Conservation (phyloP, 2,113 vertebrate species). For the Prionailurus bengalensis region DNA sequence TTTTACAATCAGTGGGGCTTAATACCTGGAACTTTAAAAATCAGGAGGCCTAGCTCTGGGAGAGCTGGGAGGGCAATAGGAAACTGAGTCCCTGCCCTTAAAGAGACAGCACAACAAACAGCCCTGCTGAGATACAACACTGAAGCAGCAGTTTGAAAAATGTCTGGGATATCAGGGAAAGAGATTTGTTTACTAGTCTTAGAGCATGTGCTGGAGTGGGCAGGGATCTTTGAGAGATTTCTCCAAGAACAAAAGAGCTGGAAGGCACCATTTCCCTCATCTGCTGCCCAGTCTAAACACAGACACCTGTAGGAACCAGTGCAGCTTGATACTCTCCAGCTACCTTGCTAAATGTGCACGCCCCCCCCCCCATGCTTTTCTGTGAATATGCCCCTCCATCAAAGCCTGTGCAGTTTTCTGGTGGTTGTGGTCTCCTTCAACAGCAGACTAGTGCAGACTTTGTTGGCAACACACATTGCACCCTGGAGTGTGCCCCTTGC, state of each 20-base stretch:
- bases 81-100: background rate
- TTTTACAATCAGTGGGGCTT: background rate
- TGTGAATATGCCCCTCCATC: background rate
- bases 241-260: background rate
- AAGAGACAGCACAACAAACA: background rate
- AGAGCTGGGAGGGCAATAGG: background rate
- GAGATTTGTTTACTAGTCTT: background rate
- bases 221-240: background rate
- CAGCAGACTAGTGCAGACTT: background rate
- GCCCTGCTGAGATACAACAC: background rate
- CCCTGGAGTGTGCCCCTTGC: background rate
- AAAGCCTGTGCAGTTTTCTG: background rate
- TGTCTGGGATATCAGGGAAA: background rate
- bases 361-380: background rate
- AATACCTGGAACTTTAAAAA: background rate
- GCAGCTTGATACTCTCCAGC: background rate
- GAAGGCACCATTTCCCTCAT: background rate
- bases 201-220: background rate
- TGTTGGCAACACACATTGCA: background rate
- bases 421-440: background rate
- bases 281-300: background rate
- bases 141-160: background rate
- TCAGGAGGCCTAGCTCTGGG: background rate
- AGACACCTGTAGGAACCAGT: background rate
- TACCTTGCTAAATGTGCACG: background rate